phyloP scores from a whole-genome alignment of 1,140 invertebrate genomes.

The Zaprionus africanus region DNA sequence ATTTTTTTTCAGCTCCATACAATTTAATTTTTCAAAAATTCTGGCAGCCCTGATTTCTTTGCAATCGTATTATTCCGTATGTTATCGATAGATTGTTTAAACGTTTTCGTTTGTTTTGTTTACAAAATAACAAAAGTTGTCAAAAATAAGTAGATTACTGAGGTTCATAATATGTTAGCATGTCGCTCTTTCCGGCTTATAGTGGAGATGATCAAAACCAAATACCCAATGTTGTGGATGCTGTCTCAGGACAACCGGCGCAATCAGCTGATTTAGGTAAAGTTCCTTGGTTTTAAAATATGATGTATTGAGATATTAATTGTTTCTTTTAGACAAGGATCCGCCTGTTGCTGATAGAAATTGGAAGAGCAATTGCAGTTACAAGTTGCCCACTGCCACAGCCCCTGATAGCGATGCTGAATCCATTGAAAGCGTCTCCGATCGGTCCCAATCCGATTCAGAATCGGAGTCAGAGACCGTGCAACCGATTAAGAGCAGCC shows the following conservation, averaged over 20 bases:
- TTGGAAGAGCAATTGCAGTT: conserved; percentile 36
- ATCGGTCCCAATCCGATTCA: not conserved
- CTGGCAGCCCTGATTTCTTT: no score
- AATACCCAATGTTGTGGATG: not conserved
- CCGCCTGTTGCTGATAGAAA: not conserved
- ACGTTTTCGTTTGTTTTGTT: conserved; percentile 2
- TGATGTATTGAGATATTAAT: not conserved
- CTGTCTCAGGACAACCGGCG: not conserved
- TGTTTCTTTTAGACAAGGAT: not conserved
- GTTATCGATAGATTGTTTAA: not conserved
- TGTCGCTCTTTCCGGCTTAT: conserved; percentile 72
- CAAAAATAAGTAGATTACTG: not conserved
- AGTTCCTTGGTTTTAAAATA: not conserved
- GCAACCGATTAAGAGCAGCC: not conserved
- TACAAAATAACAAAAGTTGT: not conserved
- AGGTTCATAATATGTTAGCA: conserved; percentile 5
- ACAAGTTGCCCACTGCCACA: not conserved
- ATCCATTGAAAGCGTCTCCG: not conserved
- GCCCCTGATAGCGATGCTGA: not conserved
- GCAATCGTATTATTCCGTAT: not conserved
- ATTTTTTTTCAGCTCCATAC: no score
- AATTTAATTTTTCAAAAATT: no score
- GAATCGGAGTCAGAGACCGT: not conserved
- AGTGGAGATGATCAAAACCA: not conserved
- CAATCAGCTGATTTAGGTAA: not conserved